Percentiles rank a stretch among this genome's conserved stretches.
phyloP scores from a whole-genome alignment of 2,113 vertebrate species.

The Corydoras sp. region DNA sequence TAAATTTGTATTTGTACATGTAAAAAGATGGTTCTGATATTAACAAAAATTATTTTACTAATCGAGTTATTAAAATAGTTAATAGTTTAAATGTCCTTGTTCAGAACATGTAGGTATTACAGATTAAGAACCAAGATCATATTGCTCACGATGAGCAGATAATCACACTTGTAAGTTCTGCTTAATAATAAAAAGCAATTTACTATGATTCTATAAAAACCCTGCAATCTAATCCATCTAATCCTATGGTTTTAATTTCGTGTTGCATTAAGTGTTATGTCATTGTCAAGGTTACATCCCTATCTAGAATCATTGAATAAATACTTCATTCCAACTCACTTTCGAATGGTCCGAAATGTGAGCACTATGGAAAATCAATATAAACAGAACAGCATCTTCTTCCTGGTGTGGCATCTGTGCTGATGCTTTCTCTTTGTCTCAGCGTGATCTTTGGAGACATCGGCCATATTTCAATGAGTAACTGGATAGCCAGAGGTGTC shows the following conservation, averaged over 20 bases:
- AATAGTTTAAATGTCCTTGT: too few relatives aligned
- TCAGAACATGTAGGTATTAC: too few relatives aligned
- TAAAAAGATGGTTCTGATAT: too few relatives aligned
- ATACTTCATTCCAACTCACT: constrained; percentile 37
- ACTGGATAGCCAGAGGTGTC: constrained; percentile 47
- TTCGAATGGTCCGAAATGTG: constrained; percentile 58
- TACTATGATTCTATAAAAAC: neutral
- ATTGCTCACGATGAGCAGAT: neutral
- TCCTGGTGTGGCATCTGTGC: constrained; percentile 46
- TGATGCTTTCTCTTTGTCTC: constrained; percentile 54
- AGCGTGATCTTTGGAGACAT: constrained; percentile 57
- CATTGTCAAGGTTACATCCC: constrained; percentile 52
- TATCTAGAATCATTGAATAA: constrained; percentile 55
- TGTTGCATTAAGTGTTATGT: constrained; percentile 52
- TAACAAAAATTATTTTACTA: too few relatives aligned
- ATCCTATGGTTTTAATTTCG: constrained; percentile 38
- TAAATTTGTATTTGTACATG: too few relatives aligned
- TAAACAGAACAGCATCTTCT: constrained; percentile 49
- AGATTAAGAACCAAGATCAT: too few relatives aligned
- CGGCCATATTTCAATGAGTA: constrained; percentile 56
- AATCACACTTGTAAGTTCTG: neutral
- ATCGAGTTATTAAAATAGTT: too few relatives aligned
- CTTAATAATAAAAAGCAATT: neutral
- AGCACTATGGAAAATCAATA: constrained; percentile 64
- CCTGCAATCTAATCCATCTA: neutral